A percentile compares a stretch with the other conserved stretches of the same genome.
Conservation (phyloP, 2,113 vertebrate genomes). For the human (Homo sapiens) region DNA sequence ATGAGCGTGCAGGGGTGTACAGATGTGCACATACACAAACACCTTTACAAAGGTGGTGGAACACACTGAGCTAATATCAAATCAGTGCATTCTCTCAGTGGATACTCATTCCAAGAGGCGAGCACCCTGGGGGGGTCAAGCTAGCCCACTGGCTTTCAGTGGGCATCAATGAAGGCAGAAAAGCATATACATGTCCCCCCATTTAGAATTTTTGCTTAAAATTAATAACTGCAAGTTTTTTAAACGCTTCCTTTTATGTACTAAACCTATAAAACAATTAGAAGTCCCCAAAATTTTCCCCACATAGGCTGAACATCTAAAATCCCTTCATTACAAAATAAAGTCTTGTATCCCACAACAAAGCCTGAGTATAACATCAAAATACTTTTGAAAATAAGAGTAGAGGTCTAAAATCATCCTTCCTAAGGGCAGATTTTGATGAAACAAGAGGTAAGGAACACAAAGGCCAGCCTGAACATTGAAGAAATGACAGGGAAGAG, state of each 20-base stretch:
- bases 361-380: conserved; percentile 7
- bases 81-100: not conserved
- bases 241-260: not conserved
- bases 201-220: not conserved
- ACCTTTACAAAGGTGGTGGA: not conserved
- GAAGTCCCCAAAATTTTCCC: not conserved
- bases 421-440: not conserved
- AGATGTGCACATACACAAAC: not conserved
- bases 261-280: not conserved
- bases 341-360: not conserved
- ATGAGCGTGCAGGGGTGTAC: not conserved
- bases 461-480: not conserved
- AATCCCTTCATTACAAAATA: conserved; percentile 12
- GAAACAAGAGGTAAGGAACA: not conserved
- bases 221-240: not conserved
- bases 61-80: not conserved
- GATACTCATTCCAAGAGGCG: not conserved
- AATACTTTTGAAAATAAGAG: not conserved
- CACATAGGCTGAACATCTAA: not conserved
- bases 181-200: not conserved
- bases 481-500: not conserved
- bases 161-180: not conserved
- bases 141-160: not conserved
- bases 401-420: not conserved
- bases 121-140: not conserved